Percentiles rank a stretch among this genome's conserved stretches.
phyloP scores from a whole-genome alignment of 2,113 vertebrate genomes.

The Macquaria australasica region DNA sequence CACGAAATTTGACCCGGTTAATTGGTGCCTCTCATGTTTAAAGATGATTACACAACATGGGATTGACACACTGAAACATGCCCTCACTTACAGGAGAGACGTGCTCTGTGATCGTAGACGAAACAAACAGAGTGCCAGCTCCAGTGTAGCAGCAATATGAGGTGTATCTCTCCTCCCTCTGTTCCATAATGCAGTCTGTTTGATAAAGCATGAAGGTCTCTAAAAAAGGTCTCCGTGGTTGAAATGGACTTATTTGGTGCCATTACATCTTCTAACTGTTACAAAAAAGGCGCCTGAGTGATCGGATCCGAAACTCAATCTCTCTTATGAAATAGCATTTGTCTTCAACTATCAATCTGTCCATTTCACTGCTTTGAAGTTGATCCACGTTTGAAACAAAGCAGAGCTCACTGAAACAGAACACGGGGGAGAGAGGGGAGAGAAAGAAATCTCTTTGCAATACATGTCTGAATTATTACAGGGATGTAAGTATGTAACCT shows the following conservation, averaged over 20 bases:
- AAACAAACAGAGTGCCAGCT: constrained; percentile 45
- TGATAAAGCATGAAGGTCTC: constrained; percentile 3
- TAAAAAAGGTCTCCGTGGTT: constrained; percentile 5
- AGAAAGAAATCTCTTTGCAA: constrained; percentile 70
- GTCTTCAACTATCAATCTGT: constrained; percentile 81
- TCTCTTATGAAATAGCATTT: constrained; percentile 79
- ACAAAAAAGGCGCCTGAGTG: constrained; percentile 60
- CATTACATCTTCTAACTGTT: constrained; percentile 39
- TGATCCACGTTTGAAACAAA: constrained; percentile 81
- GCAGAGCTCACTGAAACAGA: constrained; percentile 70
- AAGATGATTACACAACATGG: constrained; percentile 29
- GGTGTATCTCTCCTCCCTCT: constrained; percentile 6
- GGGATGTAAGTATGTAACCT: constrained; percentile 81
- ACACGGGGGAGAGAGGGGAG: constrained; percentile 62
- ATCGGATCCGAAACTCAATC: constrained; percentile 74
- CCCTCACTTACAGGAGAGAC: constrained; percentile 23
- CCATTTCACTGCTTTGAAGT: constrained; percentile 80
- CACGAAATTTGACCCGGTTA: constrained; percentile 57
- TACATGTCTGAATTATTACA: constrained; percentile 83
- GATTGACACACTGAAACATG: constrained; percentile 59
- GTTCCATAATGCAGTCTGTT: neutral
- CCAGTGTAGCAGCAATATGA: neutral
- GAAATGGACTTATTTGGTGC: constrained; percentile 32
- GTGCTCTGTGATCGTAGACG: constrained; percentile 17
- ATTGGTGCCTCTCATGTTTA: constrained; percentile 47